Evolutionary conservation across 2,113 vertebrate species (phyloP), one percentile per base, ranked within the genome.

Genomic region (Megalops atlanticus): DNA sequence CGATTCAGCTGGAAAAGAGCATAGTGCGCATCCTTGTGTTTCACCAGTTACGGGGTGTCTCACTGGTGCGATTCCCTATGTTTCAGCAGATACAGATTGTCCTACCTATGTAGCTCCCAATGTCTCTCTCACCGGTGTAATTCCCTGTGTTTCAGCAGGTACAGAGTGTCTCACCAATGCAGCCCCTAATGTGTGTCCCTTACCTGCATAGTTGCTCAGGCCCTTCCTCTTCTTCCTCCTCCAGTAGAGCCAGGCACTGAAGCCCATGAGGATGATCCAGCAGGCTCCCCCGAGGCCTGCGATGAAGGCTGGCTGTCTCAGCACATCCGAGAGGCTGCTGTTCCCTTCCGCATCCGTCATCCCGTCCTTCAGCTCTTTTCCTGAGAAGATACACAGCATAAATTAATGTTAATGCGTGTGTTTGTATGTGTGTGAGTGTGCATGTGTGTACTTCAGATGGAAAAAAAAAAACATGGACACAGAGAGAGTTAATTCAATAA

Each of bases 171-270:
- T n/a, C n/a, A n/a, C n/a, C n/a, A n/a, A n/a, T n/a, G n/a, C n/a
- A n/a, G n/a, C n/a, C n/a, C n/a, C n/a, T n/a, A n/a, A 49, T 5
- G 45, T 11, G 33, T 21, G 8, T 35, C 33, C 85, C 94, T 95
- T 93, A 98, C 97, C 97, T 89, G 97, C 97, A 41, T 98, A 98
- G 92, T 98, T 98, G 93, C 97, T 98, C 76, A 98, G 96, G 16
- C 97, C 97, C 93, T 98, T 98, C 90, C 97, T 96, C 92, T 98
- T 98, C 95, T 98, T 98, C 86, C 97, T 95, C 86, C 97, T 86
- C 96, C 97, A 98, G 85, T 98, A 98, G 0, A 98, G 89, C 97
- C 97, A 98, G 86, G 97, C 96, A 87, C 97, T 98, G 93, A 98
- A 98, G 84, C 97, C 97, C 97, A 98, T 98, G 86, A 98, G 91